Conservation (phyloP, 2,888 invertebrate genomes). For the Agapetus fuscipes region DNA sequence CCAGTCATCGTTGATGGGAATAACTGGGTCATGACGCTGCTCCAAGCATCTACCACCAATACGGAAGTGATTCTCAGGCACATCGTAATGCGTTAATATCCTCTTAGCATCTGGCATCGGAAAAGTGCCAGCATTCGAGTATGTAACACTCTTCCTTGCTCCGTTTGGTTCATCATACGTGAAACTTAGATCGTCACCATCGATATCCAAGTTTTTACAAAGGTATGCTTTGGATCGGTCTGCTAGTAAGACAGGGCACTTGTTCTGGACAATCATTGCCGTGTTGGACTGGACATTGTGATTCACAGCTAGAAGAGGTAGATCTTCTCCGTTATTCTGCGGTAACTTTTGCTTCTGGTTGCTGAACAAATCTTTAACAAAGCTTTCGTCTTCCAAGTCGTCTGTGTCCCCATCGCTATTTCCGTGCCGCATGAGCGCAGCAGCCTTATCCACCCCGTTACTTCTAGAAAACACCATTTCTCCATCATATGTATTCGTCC, state of each 20-base stretch:
- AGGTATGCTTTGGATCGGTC: slow-evolving; percentile 18
- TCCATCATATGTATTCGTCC: slow-evolving; percentile 28
- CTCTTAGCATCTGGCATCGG: slow-evolving; percentile 42
- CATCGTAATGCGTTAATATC: slow-evolving; percentile 30
- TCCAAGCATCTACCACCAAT: slow-evolving; percentile 26
- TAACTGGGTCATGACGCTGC: too few relatives aligned
- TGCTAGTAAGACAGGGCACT: slow-evolving; percentile 25
- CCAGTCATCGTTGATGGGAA: too few relatives aligned
- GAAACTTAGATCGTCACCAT: slow-evolving; percentile 16
- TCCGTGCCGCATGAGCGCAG: slow-evolving; percentile 22
- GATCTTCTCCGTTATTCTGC: slow-evolving; percentile 30
- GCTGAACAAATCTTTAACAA: slow-evolving; percentile 29
- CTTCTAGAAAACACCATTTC: slow-evolving; percentile 25
- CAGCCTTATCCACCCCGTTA: slow-evolving; percentile 14
- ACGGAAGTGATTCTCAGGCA: slow-evolving; percentile 1
- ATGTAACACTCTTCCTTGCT: slow-evolving; percentile 32
- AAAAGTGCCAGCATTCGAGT: slow-evolving; percentile 41
- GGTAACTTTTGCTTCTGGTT: slow-evolving; percentile 22
- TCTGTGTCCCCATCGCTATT: slow-evolving; percentile 25
- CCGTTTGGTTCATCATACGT: slow-evolving; percentile 16
- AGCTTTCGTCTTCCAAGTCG: slow-evolving; percentile 23
- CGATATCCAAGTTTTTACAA: slow-evolving; percentile 19
- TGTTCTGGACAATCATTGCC: slow-evolving; percentile 26
- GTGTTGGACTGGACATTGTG: slow-evolving; percentile 25
- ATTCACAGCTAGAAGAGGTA: slow-evolving; percentile 27